Percentiles rank a stretch among this genome's conserved stretches.
These are phyloP conservation scores for Folsomia manolachei DNA, from an alignment of 2,888 invertebrate species.

Conservation along the genomic window DNA sequence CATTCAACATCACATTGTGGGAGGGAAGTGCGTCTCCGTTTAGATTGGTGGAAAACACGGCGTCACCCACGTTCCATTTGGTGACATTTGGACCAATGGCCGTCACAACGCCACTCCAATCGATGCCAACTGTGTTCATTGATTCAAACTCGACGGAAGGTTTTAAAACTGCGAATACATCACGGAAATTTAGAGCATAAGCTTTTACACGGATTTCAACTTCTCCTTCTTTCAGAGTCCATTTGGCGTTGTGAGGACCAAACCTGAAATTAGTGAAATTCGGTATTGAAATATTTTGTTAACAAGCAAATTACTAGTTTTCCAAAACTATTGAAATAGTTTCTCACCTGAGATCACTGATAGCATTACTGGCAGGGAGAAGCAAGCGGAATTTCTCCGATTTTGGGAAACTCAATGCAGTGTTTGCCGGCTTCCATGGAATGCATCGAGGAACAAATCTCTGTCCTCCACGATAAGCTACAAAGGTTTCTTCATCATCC, in stretches of 20 bases:
- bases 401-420: slow-evolving; percentile 22
- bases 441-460: slow-evolving; percentile 17
- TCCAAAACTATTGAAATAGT: not conserved
- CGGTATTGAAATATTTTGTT: too few relatives aligned
- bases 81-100: slow-evolving; percentile 3
- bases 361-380: slow-evolving; percentile 16
- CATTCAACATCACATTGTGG: slow-evolving; percentile 14
- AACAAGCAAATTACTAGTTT: not conserved
- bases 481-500: slow-evolving; percentile 17
- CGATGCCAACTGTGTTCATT: slow-evolving; percentile 24
- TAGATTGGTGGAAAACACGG: slow-evolving; percentile 22
- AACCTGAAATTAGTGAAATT: not conserved
- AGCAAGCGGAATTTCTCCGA: slow-evolving; percentile 15
- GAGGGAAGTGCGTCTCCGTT: slow-evolving; percentile 21
- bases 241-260: not conserved
- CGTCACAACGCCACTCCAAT: slow-evolving; percentile 28
- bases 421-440: slow-evolving; percentile 21
- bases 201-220: slow-evolving; percentile 31
- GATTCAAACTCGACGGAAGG: slow-evolving; percentile 23
- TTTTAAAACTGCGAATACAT: slow-evolving; percentile 28
- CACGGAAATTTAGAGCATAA: slow-evolving; percentile 28
- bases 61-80: slow-evolving; percentile 25
- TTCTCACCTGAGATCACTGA: slow-evolving; percentile 5
- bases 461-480: slow-evolving; percentile 25
- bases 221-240: not conserved